A percentile compares a stretch with the other conserved stretches of the same genome.
phyloP scores from a whole-genome alignment of 2,888 invertebrate genomes.

The Agrypnus murinus region DNA sequence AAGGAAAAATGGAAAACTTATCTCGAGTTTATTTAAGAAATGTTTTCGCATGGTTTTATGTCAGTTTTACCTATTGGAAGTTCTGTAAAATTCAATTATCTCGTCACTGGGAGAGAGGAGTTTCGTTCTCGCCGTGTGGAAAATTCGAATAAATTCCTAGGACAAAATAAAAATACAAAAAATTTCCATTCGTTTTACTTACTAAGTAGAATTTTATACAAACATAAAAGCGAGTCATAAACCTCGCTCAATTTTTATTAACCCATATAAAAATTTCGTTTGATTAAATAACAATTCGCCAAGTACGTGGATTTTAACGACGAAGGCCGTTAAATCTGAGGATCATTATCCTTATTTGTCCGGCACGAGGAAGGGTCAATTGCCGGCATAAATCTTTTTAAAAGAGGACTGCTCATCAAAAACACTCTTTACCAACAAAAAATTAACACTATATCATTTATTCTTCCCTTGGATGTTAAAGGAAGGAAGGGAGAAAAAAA shows the following conservation, averaged over 20 bases:
- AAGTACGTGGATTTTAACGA: conserved; percentile 35
- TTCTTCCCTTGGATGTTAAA: background rate
- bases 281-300: conserved; percentile 41
- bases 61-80: conserved; percentile 6
- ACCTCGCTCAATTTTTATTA: conserved; percentile 34
- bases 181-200: conserved; percentile 30
- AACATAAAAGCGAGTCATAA: conserved; percentile 33
- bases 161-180: conserved; percentile 15
- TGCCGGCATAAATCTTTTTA: conserved; percentile 44
- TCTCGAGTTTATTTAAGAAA: too few relatives aligned
- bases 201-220: conserved; percentile 37
- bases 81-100: conserved; percentile 5
- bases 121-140: background rate
- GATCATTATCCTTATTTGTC: conserved; percentile 46
- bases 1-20: too few relatives aligned
- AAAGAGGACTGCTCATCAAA: conserved; percentile 37
- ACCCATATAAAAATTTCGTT: conserved; percentile 32
- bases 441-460: conserved; percentile 18
- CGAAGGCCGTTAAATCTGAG: conserved; percentile 34
- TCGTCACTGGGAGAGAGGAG: conserved; percentile 4
- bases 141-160: background rate
- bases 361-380: conserved; percentile 42
- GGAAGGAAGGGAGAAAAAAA: background rate
- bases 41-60: conserved; percentile 9
- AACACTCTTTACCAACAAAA: conserved; percentile 21